Base-by-base conservation (phyloP, 2,797 vertebrate species). In the Brachymystax lenok region DNA sequence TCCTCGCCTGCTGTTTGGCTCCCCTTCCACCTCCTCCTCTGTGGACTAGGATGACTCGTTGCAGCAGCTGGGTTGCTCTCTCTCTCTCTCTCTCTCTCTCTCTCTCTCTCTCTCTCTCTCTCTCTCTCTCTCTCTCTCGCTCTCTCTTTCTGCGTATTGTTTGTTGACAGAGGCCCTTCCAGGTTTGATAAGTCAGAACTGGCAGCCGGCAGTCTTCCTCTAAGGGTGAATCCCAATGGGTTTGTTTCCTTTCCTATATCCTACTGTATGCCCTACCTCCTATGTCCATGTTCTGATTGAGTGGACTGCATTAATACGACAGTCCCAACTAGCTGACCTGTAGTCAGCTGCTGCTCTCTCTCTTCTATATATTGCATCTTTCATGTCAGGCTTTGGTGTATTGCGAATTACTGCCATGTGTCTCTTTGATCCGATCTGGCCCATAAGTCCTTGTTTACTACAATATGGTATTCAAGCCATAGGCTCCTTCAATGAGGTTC, bases 151-250 rank as follows among this genome's bases (percentile, higher is more conserved):
- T 63, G 74, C 73, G 73, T 74, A 30, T 77, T 88, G 84, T 79
- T 91, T 91, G 88, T 92, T 85, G 90, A 89, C 84, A 76, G 77
- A 85, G 85, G 82, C 80, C 80, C 85, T 87, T 89, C 82, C 84
- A 87, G 88, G 90, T 91, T 87, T 83, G 78, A 88, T 91, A 88
- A 90, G 82, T 86, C 85, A 80, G 76, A 79, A 78, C 80, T 83
- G 52, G 28, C 73, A 83, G 87, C 85, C 84, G 86, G 76, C 75
- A 75, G 85, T 89, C 88, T 90, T 86, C 81, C 83, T 87, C 82
- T 87, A 89, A 89, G 90, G 88, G 90, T 91, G 91, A 90, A 93
- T 93, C 92, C 85, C 90, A 91, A 54, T 27, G 64, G 80, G 76
- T 81, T 88, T 85, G 81, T 78, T 80, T 70, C 33, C 68, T 69